phyloP scores from a whole-genome alignment of 2,113 vertebrate species.

The Erpornis zantholeuca region DNA sequence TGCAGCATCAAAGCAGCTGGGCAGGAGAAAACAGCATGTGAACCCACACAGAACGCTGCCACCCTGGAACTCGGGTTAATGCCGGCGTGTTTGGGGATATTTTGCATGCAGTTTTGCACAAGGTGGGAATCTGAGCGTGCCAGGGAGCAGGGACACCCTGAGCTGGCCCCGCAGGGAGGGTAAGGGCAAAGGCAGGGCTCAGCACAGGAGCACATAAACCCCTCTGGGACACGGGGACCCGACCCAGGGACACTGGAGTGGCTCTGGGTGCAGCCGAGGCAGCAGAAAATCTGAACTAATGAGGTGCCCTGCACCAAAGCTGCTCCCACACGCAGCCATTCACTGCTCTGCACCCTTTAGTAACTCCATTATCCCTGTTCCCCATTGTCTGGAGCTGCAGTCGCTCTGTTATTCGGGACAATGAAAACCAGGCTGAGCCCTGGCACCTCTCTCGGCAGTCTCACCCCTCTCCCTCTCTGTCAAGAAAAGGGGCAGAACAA shows the following conservation, averaged over 20 bases:
- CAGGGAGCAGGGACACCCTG: accelerated
- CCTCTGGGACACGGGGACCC: background rate
- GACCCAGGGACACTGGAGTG: accelerated
- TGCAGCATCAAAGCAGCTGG: background rate
- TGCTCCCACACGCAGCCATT: background rate
- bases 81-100: background rate
- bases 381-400: slow-evolving; percentile 7
- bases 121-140: accelerated
- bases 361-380: background rate
- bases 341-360: background rate
- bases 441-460: background rate
- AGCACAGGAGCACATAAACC: background rate
- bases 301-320: background rate
- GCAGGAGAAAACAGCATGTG: background rate
- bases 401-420: background rate
- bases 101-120: background rate
- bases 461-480: background rate
- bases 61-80: accelerated
- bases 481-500: background rate
- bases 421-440: background rate
- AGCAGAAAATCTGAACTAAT: background rate
- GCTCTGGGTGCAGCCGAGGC: background rate
- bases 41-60: background rate
- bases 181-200: background rate
- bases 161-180: background rate